Percentiles rank a stretch among this genome's conserved stretches.
Conservation (phyloP, 2,797 vertebrate species). For the Alosa sapidissima region DNA sequence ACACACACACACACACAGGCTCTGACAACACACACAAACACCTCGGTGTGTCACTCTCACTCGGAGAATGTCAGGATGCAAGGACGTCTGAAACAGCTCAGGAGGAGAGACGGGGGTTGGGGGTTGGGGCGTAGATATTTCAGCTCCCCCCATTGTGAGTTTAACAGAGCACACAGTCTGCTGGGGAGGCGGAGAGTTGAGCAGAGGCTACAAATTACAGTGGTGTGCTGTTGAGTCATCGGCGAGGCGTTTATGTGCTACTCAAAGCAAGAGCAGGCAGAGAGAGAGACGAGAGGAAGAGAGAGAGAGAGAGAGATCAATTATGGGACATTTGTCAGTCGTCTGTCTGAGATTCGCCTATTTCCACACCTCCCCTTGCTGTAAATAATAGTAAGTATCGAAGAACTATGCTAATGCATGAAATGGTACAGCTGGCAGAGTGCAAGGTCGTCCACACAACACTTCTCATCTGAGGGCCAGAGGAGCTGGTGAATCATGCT, state of each 20-base stretch:
- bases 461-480: not conserved
- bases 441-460: constrained; percentile 1
- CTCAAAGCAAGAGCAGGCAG: not conserved
- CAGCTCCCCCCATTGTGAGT: not conserved
- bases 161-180: constrained; percentile 17
- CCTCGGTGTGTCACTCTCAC: not conserved
- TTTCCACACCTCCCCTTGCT: not conserved
- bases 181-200: not conserved
- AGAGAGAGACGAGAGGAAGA: not conserved
- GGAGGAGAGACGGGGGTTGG: too few species aligned
- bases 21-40: not conserved
- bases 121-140: not conserved
- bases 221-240: not conserved
- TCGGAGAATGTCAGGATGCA: not conserved
- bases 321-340: not conserved
- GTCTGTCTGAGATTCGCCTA: not conserved
- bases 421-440: not conserved
- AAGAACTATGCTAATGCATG: not conserved
- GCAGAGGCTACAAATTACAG: constrained; percentile 1
- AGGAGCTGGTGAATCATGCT: constrained; percentile 15
- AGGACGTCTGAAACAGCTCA: not conserved
- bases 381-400: constrained; percentile 3
- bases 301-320: constrained; percentile 13
- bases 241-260: constrained; percentile 18
- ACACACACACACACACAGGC: not conserved